phyloP scores from a whole-genome alignment of 2,113 vertebrate genomes.

The Tangachromis dhanisi region DNA sequence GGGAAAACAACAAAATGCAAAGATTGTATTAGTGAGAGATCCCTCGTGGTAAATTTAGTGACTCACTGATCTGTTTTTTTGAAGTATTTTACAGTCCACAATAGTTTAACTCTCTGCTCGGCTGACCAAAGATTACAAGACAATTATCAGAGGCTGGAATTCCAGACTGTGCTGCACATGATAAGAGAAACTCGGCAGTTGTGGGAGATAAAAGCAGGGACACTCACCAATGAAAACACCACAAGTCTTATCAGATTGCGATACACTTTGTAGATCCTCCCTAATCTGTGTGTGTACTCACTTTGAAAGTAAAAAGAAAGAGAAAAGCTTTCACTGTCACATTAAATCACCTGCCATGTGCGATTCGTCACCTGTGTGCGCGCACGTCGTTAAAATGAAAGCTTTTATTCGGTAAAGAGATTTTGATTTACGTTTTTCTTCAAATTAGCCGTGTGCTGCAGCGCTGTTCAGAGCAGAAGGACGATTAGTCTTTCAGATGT shows the following conservation, averaged over 20 bases:
- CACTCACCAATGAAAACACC: conserved; percentile 61
- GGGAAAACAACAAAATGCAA: neutral
- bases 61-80: neutral
- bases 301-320: conserved; percentile 36
- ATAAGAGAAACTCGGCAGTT: conserved; percentile 61
- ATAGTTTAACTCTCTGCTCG: conserved; percentile 35
- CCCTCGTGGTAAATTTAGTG: neutral
- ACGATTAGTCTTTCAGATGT: conserved; percentile 11
- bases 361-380: conserved; percentile 8
- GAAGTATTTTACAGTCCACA: neutral
- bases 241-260: conserved; percentile 64
- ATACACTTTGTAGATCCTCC: conserved; percentile 61
- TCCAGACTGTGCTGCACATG: conserved; percentile 56
- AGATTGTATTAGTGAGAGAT: neutral
- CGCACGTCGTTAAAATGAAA: neutral
- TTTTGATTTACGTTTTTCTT: conserved; percentile 7
- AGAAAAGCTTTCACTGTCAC: conserved; percentile 43
- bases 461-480: neutral
- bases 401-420: conserved; percentile 9
- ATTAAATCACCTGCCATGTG: conserved; percentile 31
- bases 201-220: conserved; percentile 65
- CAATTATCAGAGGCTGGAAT: conserved; percentile 65
- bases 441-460: neutral
- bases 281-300: conserved; percentile 36
- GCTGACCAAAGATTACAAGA: conserved; percentile 33